phyloP scores from a whole-genome alignment of 2,797 vertebrate genomes.

The Mormyrops boulengeri region DNA sequence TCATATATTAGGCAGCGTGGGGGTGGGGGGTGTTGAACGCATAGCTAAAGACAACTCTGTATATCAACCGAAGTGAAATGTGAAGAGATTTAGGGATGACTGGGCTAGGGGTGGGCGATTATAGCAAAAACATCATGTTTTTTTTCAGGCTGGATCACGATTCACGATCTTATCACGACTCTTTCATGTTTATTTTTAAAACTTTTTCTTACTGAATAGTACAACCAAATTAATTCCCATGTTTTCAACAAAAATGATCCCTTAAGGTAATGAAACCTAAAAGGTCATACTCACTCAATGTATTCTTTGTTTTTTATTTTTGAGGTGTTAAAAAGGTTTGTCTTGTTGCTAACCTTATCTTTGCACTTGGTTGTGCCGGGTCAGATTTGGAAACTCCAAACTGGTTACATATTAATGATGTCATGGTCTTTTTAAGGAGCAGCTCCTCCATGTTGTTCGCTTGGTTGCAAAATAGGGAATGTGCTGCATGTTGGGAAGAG shows the following conservation, averaged over 20 bases:
- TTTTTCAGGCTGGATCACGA: background rate
- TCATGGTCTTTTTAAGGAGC: background rate
- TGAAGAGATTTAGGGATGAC: background rate
- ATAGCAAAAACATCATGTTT: background rate
- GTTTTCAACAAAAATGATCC: background rate
- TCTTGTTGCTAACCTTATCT: background rate
- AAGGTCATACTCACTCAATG: background rate
- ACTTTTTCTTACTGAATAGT: background rate
- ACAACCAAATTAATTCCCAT: background rate
- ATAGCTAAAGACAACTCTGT: background rate
- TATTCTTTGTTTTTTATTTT: background rate
- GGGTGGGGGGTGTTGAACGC: background rate
- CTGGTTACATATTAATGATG: background rate
- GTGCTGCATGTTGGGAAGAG: background rate
- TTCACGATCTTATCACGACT: background rate
- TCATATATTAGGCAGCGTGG: background rate
- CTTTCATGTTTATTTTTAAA: background rate
- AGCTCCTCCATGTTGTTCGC: background rate
- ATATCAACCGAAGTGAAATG: background rate
- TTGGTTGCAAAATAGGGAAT: background rate
- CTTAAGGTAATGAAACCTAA: background rate
- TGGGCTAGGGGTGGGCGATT: background rate
- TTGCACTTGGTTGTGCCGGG: background rate
- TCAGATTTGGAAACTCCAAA: background rate
- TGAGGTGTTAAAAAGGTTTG: background rate